Evolutionary conservation across 23 tunicate species (phyloP), one percentile per base, ranked within the genome.

Genomic region (Aplidium turbinatum): DNA sequence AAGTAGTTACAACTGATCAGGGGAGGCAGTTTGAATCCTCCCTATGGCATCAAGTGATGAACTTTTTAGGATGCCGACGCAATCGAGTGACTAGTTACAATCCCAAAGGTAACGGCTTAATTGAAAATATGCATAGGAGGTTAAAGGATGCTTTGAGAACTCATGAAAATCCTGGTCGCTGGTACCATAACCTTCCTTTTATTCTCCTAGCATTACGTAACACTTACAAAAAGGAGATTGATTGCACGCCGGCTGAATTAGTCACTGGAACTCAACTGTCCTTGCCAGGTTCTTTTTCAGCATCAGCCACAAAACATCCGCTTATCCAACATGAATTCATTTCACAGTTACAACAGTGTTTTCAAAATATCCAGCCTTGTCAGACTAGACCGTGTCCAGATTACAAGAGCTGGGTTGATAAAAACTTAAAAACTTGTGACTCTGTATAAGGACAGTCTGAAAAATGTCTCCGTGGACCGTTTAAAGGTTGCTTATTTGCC

Each of bases 1-100:
- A 33, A 32, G 9, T 28, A 28, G 28, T 72, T 16, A 33, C 47
- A 31, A 26, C 78, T 19, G 78, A 72, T 53, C 31, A 40, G 5
- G 78, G 65, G 21, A 24, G 26, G 1, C 63, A 51, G 30, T 72
- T 72, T 72, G 47, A 32, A 6, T 72, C 78, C 31, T 51, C 29
- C 22, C 33, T 53, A 2, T 72, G 63, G 39, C 24, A 28, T 29
- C 29, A 72, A 1, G 31, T 72, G 22, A 53, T 22, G 3, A 22
- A 52, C n/a, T 72, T 2, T 22, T 21, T 72, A 4, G 45, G 63
- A 30, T 42, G 11, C 25, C 32, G 30, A 46, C 78, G 46, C 6
- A 30, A 52, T 38, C 63, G 50, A 16, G 16, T 16, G 11, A 42
- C 50, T 42, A 42, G 50, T 42, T 42, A 42, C 50, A 11, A 42